These are phyloP conservation scores for Heliconius ethilla DNA, from an alignment of 2,888 invertebrate species.

Conservation along the genomic window DNA sequence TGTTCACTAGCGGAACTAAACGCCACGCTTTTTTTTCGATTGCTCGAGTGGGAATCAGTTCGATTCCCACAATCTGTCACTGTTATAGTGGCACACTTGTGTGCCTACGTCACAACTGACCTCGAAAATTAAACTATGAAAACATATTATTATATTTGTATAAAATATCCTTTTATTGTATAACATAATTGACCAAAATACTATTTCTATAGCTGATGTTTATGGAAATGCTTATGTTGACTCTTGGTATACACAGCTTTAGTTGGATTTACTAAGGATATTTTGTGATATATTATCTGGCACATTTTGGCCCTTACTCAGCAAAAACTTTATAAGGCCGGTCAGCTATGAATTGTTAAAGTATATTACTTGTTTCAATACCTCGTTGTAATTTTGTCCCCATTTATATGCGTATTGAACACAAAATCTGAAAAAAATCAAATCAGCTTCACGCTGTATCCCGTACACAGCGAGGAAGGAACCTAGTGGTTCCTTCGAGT, in stretches of 20 bases:
- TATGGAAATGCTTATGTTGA: constrained; percentile 18
- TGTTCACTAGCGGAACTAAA: too few relatives aligned
- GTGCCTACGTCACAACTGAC: too few relatives aligned
- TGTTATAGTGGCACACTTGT: too few relatives aligned
- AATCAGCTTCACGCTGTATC: too few relatives aligned
- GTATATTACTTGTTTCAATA: constrained; percentile 24
- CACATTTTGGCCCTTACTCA: constrained; percentile 32
- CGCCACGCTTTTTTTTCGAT: too few relatives aligned
- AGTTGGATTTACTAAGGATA: constrained; percentile 29
- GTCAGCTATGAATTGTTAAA: constrained; percentile 35
- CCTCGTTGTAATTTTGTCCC: background rate
- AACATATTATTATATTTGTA: background rate
- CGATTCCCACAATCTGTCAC: too few relatives aligned
- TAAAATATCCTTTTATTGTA: background rate
- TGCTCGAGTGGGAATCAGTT: too few relatives aligned
- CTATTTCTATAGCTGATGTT: constrained; percentile 11
- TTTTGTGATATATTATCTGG: constrained; percentile 37
- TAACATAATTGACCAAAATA: constrained; percentile 13
- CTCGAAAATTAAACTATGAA: too few relatives aligned
- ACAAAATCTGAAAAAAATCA: background rate
- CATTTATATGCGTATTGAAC: background rate
- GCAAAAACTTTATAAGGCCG: constrained; percentile 34
- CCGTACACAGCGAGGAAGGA: too few relatives aligned
- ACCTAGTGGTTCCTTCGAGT: too few relatives aligned
- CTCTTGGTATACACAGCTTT: constrained; percentile 29